Conservation (phyloP, 1,140 invertebrate species). For the Macrobrachium rosenbergii region DNA sequence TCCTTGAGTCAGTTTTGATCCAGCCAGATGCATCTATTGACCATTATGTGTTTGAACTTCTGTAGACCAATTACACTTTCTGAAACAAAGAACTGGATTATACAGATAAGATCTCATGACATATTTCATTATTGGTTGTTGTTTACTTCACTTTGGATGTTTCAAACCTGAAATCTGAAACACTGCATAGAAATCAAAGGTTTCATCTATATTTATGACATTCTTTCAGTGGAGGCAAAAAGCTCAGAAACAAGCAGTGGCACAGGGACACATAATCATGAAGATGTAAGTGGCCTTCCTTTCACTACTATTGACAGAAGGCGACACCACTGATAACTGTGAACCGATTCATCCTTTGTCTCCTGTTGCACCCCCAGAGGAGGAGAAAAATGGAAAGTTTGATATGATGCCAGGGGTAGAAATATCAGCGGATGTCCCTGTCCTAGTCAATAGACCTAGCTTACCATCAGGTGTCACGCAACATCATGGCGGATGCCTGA, state of each 20-base stretch:
- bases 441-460: slow-evolving; percentile 50
- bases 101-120: background rate
- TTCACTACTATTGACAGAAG: slow-evolving; percentile 57
- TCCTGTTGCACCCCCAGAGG: slow-evolving; percentile 39
- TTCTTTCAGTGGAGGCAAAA: slow-evolving; percentile 43
- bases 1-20: slow-evolving; percentile 83
- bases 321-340: slow-evolving; percentile 44
- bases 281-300: slow-evolving; percentile 57
- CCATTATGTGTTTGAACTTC: slow-evolving; percentile 42
- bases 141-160: no score
- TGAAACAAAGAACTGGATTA: background rate
- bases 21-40: slow-evolving; percentile 69
- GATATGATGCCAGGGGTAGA: slow-evolving; percentile 52
- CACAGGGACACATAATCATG: slow-evolving; percentile 55
- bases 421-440: slow-evolving; percentile 53
- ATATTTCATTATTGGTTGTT: background rate
- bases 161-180: no score
- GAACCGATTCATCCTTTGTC: slow-evolving; percentile 64
- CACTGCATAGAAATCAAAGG: no score
- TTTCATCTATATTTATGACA: no score
- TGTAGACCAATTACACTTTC: background rate
- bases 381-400: slow-evolving; percentile 57
- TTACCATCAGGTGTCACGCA: slow-evolving; percentile 24
- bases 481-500: slow-evolving; percentile 58
- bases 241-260: slow-evolving; percentile 62